Evolutionary conservation across 64 coral and sea anemone genomes (phyloP), one percentile per base, ranked within the genome.

Genomic region (Catalaphyllia jardinei): DNA sequence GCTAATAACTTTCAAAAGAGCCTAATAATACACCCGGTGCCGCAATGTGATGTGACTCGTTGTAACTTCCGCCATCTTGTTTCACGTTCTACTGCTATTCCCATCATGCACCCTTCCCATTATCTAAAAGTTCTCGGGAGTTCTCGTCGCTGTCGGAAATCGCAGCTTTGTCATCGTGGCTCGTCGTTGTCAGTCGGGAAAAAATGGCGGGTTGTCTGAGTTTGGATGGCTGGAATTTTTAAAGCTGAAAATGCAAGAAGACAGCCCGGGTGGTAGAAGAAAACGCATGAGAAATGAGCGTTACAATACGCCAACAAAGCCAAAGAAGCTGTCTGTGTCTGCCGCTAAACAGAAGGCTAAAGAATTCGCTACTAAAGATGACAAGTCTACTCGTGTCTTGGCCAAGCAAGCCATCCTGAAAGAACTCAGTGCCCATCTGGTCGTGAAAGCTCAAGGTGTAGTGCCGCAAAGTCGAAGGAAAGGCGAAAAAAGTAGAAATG

Each of bases 361-460:
- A 60, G 60, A 92, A 33, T 92, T 79, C 42, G 90, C 90, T 52
- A 63, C 90, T 14, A 92, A 92, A 73, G 52, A 92, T 59, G 83
- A 92, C 74, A 92, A 92, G 83, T 30, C 35, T 55, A 75, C 83
- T 75, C 90, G 90, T 24, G 90, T 92, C 19, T 75, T 84, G 62
- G 90, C 90, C 72, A 92, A 92, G 50, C 60, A 87, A 87, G 90
- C 90, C 20, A 80, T 92, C 31, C 71, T 92, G 24, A 76, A 62
- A 54, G 90, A 92, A 74, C 82, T 92, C 29, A 79, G 52, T 30
- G 29, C 83, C 54, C 90, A 92, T 8, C 60, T 92, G 39, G 19
- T 38, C 35, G 77, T 92, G 7, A 86, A 62, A 78, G 90, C 90
- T 75, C 59, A 73, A 22, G 75, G 83, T 69, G 29, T 92, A 52